Conservation (phyloP, 2,888 invertebrate species). For the Eubasilissa splendida region DNA sequence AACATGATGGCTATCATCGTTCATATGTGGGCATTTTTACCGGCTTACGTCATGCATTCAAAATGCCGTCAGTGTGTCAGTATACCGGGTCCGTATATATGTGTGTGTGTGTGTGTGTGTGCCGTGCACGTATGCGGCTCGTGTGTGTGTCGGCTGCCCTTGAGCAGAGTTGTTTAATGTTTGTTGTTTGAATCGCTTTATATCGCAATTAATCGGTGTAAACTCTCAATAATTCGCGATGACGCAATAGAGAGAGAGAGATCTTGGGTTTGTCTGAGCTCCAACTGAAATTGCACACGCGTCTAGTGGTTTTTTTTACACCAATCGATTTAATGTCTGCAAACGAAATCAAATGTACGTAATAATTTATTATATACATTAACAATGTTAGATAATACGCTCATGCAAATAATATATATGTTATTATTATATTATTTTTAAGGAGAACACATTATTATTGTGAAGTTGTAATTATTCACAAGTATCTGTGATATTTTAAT, state of each 20-base stretch:
- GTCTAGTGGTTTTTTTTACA: too few species aligned
- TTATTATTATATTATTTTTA: too few species aligned
- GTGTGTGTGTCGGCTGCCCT: slow-evolving; percentile 26
- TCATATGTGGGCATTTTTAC: slow-evolving; percentile 51
- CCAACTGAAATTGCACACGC: too few species aligned
- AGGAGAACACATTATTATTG: too few species aligned
- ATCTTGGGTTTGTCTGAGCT: too few species aligned
- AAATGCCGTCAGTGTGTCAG: slow-evolving; percentile 44
- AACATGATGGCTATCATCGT: slow-evolving; percentile 23
- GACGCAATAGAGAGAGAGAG: neutral
- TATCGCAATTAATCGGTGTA: slow-evolving; percentile 21
- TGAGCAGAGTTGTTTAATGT: slow-evolving; percentile 19
- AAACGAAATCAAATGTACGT: too few species aligned
- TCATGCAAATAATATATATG: too few species aligned
- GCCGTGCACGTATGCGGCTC: neutral
- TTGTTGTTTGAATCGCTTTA: slow-evolving; percentile 1
- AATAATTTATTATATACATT: too few species aligned
- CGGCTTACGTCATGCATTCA: slow-evolving; percentile 48
- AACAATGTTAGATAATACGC: too few species aligned
- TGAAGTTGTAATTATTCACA: too few species aligned
- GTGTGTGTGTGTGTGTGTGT: slow-evolving; percentile 6
- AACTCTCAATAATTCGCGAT: neutral
- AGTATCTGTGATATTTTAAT: too few species aligned
- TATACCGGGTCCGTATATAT: slow-evolving; percentile 20
- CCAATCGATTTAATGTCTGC: too few species aligned